Base-by-base conservation (phyloP, 2,888 invertebrate species). In the Apantesis nais region DNA sequence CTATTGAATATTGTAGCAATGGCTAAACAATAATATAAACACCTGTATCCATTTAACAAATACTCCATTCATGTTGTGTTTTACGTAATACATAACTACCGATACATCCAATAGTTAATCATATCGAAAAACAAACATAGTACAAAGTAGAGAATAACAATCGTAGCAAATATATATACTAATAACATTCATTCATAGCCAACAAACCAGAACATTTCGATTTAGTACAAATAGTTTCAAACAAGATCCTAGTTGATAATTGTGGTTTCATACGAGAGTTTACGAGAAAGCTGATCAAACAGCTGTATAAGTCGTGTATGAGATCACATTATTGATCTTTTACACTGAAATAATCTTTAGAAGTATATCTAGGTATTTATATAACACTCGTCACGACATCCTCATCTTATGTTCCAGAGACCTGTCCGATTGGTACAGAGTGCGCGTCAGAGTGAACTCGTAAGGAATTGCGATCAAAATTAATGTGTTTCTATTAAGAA, bases 381-480 rank as follows among this genome's bases (percentile, higher is more conserved):
- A 89, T 89, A 84, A 91, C 91, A 90, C 87, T 87, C 89, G 84
- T 92, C 92, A 93, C 92, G 88, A 85, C 89, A 86, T 90, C 92
- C 90, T 92, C 86, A 90, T 91, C 95, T 95, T 95, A 90, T 95
- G 94, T 95, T 95, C 88, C 95, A 95, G 96, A 96, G 95, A 95
- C 95, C 96, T 97, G 95, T 96, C 96, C 94, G 97, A 97, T 95
- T 97, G 97, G 96, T 97, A 97, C 97, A 96, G 96, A 96, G 97
- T 97, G 96, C 97, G 97, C 96, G 97, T 97, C 96, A 97, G 97
- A 96, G 96, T 97, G 94, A 97, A 97, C 96, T 97, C 97, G 97
- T 97, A 97, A 97, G 97, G 95, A 94, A 90, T 89, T 93, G 89
- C 88, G 93, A 92, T 92, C 88, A 92, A 90, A 93, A 92, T 91